These are phyloP conservation scores for Heliothis peltigera DNA, from an alignment of 2,888 invertebrate genomes.

Conservation along the genomic window DNA sequence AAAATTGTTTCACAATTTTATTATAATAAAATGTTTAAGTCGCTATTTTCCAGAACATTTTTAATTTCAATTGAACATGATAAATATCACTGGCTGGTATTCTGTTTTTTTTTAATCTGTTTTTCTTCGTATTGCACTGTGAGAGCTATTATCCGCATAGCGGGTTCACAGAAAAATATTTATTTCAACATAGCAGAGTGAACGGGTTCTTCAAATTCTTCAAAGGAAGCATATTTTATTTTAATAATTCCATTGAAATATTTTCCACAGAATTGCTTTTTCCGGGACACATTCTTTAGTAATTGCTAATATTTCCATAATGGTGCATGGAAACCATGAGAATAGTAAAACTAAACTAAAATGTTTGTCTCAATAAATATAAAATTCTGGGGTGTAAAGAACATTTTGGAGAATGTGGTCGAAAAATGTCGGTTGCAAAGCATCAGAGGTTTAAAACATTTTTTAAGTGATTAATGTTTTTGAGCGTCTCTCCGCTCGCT, in stretches of 20 bases:
- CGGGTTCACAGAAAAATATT: background rate
- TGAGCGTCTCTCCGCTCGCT: conserved; percentile 24
- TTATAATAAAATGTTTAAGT: background rate
- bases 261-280: background rate
- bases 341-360: conserved; percentile 18
- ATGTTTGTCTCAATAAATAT: conserved; percentile 17
- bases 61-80: background rate
- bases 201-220: background rate
- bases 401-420: conserved; percentile 14
- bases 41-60: background rate
- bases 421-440: conserved; percentile 29
- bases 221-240: background rate
- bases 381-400: conserved; percentile 18
- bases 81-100: background rate
- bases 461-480: conserved; percentile 57
- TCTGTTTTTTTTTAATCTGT: background rate
- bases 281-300: background rate
- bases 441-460: conserved; percentile 21
- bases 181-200: background rate
- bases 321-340: conserved; percentile 16
- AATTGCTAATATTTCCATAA: background rate
- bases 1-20: background rate
- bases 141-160: background rate
- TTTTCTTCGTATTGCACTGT: conserved; percentile 3
- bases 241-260: background rate